Percentiles rank a stretch among this genome's conserved stretches.
These are phyloP conservation scores for Mizuhopecten yessoensis DNA, from an alignment of 1,140 invertebrate species.

Conservation along the genomic window DNA sequence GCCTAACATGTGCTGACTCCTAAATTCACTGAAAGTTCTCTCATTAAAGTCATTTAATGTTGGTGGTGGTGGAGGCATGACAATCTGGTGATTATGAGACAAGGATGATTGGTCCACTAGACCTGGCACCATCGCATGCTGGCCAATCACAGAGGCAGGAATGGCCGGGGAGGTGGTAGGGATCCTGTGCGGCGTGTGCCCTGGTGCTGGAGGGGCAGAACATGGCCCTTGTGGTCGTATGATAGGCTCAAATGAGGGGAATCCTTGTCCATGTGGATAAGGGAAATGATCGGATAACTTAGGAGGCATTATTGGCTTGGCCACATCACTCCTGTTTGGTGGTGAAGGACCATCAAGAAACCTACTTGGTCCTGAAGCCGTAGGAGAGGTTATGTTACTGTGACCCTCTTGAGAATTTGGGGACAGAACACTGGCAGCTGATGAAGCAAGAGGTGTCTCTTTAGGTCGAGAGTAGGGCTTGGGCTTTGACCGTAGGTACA, in stretches of 20 bases:
- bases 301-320: slow-evolving; percentile 12
- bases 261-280: neutral
- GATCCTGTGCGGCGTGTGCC: slow-evolving; percentile 52
- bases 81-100: slow-evolving; percentile 45
- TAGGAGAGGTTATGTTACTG: neutral
- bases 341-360: slow-evolving; percentile 16
- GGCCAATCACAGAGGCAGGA: slow-evolving; percentile 50
- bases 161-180: slow-evolving; percentile 49
- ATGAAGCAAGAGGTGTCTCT: slow-evolving; percentile 21
- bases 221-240: slow-evolving; percentile 41
- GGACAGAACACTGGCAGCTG: slow-evolving; percentile 1
- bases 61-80: slow-evolving; percentile 50
- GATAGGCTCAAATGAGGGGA: neutral
- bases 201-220: slow-evolving; percentile 60
- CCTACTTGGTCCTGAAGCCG: neutral
- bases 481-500: slow-evolving; percentile 78
- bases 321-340: neutral
- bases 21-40: slow-evolving; percentile 57
- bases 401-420: neutral
- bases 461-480: slow-evolving; percentile 70
- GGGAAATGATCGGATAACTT: slow-evolving; percentile 18
- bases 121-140: slow-evolving; percentile 52
- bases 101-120: slow-evolving; percentile 49
- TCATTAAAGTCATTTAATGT: slow-evolving; percentile 55
- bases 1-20: slow-evolving; percentile 58